phyloP scores from a whole-genome alignment of 2,888 invertebrate species.

The Drosophila fungiperda region DNA sequence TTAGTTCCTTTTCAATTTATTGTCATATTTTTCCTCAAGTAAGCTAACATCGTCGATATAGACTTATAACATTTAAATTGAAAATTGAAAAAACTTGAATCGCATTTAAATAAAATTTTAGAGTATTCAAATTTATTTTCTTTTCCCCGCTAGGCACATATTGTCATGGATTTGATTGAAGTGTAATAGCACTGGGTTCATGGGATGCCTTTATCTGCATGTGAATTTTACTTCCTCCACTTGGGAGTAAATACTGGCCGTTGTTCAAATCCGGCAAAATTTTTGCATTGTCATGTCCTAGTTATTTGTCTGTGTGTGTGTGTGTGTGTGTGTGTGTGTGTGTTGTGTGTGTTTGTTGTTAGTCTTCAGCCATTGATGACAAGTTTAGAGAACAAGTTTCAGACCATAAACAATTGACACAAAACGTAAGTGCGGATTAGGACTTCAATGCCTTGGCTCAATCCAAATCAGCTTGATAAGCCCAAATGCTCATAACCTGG shows the following conservation, averaged over 20 bases:
- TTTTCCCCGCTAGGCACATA: not conserved
- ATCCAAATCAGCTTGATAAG: conserved; percentile 22
- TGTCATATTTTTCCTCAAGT: not conserved
- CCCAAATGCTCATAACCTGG: not conserved
- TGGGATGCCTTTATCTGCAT: conserved; percentile 17
- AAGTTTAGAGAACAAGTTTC: conserved; percentile 37
- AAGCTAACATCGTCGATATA: not conserved
- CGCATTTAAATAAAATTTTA: not conserved
- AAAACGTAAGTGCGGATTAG: conserved; percentile 29
- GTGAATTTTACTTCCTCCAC: conserved; percentile 17
- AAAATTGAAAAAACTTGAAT: not conserved
- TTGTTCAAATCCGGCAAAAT: conserved; percentile 56
- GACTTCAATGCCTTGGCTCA: conserved; percentile 35
- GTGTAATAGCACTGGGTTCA: not conserved
- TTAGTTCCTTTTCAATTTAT: not conserved
- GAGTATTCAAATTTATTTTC: not conserved
- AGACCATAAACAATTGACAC: conserved; percentile 29
- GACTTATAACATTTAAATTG: not conserved
- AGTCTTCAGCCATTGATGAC: conserved; percentile 24
- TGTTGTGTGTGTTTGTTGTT: conserved; percentile 17
- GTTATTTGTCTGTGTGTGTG: conserved; percentile 5
- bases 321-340: conserved; percentile 8
- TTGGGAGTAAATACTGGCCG: conserved; percentile 46
- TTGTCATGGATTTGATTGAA: not conserved
- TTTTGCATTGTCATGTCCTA: conserved; percentile 62